Conservation (phyloP, 64 coral and sea anemone species). For the Orbicella faveolata region DNA sequence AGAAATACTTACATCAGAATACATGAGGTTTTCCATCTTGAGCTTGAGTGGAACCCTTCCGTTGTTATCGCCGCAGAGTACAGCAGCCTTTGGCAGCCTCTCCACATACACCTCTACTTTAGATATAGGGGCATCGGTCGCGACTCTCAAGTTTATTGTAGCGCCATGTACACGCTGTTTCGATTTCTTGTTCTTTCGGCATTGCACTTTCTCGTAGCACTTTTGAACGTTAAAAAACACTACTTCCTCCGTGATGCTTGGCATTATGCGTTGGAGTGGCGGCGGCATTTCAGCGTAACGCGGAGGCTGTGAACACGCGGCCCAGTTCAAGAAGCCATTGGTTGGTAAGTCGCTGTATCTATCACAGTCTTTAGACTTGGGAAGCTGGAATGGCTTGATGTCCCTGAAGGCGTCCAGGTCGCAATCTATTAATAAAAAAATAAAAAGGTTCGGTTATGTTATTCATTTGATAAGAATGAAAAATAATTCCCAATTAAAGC, state of each 20-base stretch:
- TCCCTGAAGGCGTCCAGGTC: conserved; percentile 34
- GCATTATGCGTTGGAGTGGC: conserved; percentile 4
- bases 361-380: conserved; percentile 27
- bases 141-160: conserved; percentile 79
- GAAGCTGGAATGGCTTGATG: conserved; percentile 40
- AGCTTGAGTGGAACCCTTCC: conserved; percentile 90
- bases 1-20: conserved; percentile 73
- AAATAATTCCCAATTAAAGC: too few species aligned
- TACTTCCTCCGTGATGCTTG: conserved; percentile 6
- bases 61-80: conserved; percentile 89
- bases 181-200: conserved; percentile 93
- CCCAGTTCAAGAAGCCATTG: conserved; percentile 29
- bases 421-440: conserved; percentile 11
- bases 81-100: conserved; percentile 80
- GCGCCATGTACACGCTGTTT: conserved; percentile 80
- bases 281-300: neutral
- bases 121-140: conserved; percentile 66
- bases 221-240: conserved; percentile 43
- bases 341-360: conserved; percentile 19
- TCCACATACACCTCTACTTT: conserved; percentile 90
- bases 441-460: too few species aligned
- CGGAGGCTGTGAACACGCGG: neutral
- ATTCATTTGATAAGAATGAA: too few species aligned
- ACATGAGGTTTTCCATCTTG: conserved; percentile 88
- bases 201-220: conserved; percentile 81